Conservation (phyloP, 2,797 vertebrate species). For the Thamnophis elegans region DNA sequence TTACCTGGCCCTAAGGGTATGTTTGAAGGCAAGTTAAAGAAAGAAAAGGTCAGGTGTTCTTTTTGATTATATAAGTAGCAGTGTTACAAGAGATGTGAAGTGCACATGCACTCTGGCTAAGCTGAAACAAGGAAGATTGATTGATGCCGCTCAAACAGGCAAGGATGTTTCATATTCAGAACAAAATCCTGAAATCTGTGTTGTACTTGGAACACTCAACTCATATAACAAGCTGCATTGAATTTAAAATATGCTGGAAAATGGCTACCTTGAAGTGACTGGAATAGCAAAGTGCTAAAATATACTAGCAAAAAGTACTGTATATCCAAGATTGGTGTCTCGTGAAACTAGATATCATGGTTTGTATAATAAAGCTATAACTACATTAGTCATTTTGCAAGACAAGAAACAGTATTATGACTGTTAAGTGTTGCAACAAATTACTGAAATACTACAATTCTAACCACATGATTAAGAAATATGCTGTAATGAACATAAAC, state of each 20-base stretch:
- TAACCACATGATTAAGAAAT: neutral
- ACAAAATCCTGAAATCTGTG: neutral
- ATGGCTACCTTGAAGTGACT: neutral
- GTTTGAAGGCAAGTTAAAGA: neutral
- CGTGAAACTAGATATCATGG: neutral
- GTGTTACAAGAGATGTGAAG: neutral
- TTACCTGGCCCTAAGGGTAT: neutral
- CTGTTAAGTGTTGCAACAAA: slow-evolving; percentile 1
- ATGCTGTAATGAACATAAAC: neutral
- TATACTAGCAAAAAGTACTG: neutral
- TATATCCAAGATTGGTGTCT: neutral
- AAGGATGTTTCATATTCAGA: neutral
- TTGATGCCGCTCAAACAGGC: neutral
- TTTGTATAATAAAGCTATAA: neutral
- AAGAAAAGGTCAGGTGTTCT: neutral
- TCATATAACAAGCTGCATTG: neutral
- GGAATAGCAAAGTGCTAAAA: neutral
- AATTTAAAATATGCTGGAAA: neutral
- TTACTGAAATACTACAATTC: neutral
- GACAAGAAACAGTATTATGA: neutral
- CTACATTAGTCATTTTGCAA: neutral
- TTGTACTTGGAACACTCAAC: neutral
- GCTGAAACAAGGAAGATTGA: neutral
- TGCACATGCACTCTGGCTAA: neutral
- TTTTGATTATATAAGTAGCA: neutral